Evolutionary conservation across 2,888 invertebrate species (phyloP).

Genomic region (Dynastes hyllus): DNA sequence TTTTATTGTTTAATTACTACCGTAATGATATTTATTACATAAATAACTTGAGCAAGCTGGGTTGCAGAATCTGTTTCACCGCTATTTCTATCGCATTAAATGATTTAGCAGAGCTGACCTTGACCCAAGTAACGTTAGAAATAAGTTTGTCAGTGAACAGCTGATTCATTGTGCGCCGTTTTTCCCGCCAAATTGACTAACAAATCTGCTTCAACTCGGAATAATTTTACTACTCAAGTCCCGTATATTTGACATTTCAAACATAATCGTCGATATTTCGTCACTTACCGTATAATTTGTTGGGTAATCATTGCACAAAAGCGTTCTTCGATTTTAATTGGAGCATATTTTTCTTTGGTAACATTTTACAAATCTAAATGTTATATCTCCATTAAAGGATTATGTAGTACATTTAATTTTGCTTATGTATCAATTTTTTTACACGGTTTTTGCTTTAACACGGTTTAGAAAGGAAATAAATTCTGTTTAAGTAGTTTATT

Average conservation of each 20-base stretch:
- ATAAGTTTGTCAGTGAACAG: slow-evolving; percentile 35
- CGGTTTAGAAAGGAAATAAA: too few relatives aligned
- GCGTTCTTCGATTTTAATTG: not conserved
- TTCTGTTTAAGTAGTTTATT: too few relatives aligned
- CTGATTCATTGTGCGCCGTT: slow-evolving; percentile 24
- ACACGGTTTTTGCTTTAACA: too few relatives aligned
- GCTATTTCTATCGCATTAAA: slow-evolving; percentile 4
- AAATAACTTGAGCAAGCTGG: slow-evolving; percentile 25
- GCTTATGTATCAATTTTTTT: not conserved
- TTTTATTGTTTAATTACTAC: slow-evolving; percentile 5
- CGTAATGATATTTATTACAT: not conserved
- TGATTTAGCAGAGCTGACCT: slow-evolving; percentile 22
- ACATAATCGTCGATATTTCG: not conserved
- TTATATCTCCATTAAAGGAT: not conserved
- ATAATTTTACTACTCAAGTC: too few relatives aligned
- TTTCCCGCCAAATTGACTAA: slow-evolving; percentile 36
- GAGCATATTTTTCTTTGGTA: slow-evolving; percentile 19
- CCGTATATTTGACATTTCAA: not conserved
- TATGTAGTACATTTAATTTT: not conserved
- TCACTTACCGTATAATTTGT: not conserved
- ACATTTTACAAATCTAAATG: slow-evolving; percentile 2
- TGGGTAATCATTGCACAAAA: slow-evolving; percentile 5
- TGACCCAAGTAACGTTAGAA: slow-evolving; percentile 40
- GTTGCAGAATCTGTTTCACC: slow-evolving; percentile 21
- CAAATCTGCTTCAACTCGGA: not conserved